A percentile compares a stretch with the other conserved stretches of the same genome.
These are phyloP conservation scores for Rotaria socialis DNA, from an alignment of 2,888 invertebrate genomes.

Conservation along the genomic window DNA sequence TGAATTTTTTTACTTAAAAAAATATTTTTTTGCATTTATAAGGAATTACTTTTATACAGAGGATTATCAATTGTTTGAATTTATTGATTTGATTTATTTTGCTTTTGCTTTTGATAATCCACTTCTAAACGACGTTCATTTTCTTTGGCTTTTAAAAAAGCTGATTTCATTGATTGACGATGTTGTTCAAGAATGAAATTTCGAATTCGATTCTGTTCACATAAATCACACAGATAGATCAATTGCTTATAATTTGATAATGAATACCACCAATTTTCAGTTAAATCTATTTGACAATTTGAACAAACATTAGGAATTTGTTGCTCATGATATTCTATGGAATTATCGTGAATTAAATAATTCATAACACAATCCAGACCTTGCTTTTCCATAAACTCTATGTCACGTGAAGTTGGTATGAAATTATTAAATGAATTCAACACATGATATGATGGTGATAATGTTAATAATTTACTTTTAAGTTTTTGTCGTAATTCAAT, in stretches of 20 bases:
- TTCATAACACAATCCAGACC: neutral
- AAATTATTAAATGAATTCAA: neutral
- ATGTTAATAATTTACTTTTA: neutral
- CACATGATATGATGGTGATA: neutral
- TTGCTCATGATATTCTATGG: neutral
- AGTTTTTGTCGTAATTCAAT: neutral
- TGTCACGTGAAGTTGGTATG: neutral
- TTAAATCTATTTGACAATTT: neutral
- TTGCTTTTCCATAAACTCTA: neutral
- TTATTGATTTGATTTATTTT: too few relatives aligned
- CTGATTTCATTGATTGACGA: conserved; percentile 2
- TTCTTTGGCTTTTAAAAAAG: conserved; percentile 2
- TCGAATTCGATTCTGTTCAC: neutral
- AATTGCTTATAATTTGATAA: neutral
- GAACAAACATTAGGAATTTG: neutral
- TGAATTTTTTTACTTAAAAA: too few relatives aligned
- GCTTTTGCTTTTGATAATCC: neutral
- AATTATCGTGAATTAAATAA: neutral
- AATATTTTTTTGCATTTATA: too few relatives aligned
- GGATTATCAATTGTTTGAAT: too few relatives aligned
- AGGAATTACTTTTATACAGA: too few relatives aligned
- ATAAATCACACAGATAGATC: neutral
- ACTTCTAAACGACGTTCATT: neutral
- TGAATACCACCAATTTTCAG: conserved; percentile 1
- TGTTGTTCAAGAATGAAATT: neutral